Evolutionary conservation across 2,888 invertebrate genomes (phyloP), one percentile per base, ranked within the genome.

Genomic region (Sinohyriopsis cumingii): DNA sequence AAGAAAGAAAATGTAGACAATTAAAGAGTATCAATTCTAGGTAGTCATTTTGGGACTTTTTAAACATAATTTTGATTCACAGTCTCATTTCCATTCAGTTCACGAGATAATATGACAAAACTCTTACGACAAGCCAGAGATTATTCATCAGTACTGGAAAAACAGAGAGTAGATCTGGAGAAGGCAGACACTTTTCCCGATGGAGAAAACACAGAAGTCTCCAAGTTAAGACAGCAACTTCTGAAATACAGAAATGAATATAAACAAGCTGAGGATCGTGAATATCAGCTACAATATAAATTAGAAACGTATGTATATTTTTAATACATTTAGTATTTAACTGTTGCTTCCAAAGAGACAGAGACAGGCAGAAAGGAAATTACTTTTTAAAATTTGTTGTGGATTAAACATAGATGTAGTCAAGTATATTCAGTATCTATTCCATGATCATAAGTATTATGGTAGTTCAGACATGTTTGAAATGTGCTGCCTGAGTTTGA

Each of bases 111-210:
- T 77, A 90, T 90, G 73, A 78, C 84, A 19, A 74, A 76, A 22
- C 76, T 89, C 22, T 73, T 90, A 15, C 79, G 84, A 68, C 79
- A 87, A 66, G 88, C 88, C 22, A 89, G 90, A 69, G 80, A 87
- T 22, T 84, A 73, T 65, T 77, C 86, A 5, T 69, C 76, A 20
- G 82, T 84, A 25, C 72, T 89, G 6, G 90, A 89, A 54, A 77
- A 77, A 68, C 89, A 89, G 73, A 76, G 82, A 61, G 69, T 68
- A 60, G 87, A 89, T 64, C 77, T 90, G 45, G 88, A 89, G 61
- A 86, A 86, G 71, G 89, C 85, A 53, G 89, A 90, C 67, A 84
- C 87, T 59, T 89, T 89, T 71, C 90, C 89, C 0, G 89, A 90
- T 57, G 87, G 85, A 60, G 83, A 85, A 28, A 87, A 89, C 72